Conservation (phyloP, 2,113 vertebrate genomes). For the Paradisaea rubra region DNA sequence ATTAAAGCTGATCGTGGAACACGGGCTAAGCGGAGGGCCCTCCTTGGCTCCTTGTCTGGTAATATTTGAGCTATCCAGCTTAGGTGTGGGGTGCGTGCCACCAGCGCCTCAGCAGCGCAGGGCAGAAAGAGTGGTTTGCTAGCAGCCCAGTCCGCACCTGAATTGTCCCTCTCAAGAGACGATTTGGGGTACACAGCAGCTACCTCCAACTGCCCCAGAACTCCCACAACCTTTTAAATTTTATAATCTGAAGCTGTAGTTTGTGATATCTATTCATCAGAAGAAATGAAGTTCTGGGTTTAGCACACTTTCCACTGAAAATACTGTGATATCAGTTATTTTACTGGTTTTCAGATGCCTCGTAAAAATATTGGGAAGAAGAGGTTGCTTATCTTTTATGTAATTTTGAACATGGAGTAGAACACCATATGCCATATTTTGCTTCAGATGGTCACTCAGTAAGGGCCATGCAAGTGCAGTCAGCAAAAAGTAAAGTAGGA, state of each 20-base stretch:
- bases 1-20: no score
- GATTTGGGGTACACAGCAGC: no score
- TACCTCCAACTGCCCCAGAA: no score
- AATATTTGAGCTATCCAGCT: no score
- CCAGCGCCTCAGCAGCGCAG: no score
- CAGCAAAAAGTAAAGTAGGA: background rate
- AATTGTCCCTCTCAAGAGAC: no score
- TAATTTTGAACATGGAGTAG: background rate
- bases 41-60: no score
- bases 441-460: background rate
- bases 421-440: background rate
- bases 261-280: background rate
- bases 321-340: background rate
- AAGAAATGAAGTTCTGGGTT: background rate
- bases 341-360: background rate
- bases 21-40: no score
- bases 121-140: no score
- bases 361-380: background rate
- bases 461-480: background rate
- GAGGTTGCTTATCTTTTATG: fast-evolving
- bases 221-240: no score
- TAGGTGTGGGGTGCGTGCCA: no score
- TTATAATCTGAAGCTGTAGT: background rate
- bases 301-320: background rate
- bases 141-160: no score